Base-by-base conservation (phyloP, 2,113 vertebrate species). In the Thinocorus orbignyianus region DNA sequence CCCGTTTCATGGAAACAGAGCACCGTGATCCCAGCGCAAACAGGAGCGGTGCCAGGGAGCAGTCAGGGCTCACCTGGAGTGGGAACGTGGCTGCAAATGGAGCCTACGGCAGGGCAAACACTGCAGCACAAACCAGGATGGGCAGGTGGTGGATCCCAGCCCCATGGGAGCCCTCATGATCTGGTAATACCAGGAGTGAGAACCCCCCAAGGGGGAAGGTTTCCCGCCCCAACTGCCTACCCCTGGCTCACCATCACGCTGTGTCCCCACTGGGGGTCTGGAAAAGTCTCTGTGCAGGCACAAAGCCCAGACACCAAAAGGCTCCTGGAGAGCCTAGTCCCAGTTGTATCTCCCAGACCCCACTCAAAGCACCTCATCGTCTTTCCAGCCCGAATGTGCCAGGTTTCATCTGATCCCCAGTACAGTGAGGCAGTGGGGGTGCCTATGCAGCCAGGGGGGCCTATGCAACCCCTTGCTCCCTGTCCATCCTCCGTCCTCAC, bases 321-420 rank as follows among this genome's bases (percentile, higher is more conserved):
- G 10, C n/a, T 55, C 28, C 72, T 16, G 6, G n/a, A 41, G 42
- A 48, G 10, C 37, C 58, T n/a, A 68, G 31, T n/a, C 41, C 37
- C 46, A 46, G 46, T 17, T 17, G 39, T 25, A 42, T 28, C 44
- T 65, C 69, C 39, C 18, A n/a, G 54, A 19, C 78, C 54, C 49
- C 14, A 6, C 3, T 23, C 26, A 39, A 73, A 90, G 35, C 8
- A 6, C 19, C 22, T 35, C 0, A 0, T 30, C 0, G 0, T 57
- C 55, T 54, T 77, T 81, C 22, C 39, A 87, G 44, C 69, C 49
- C 2, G 1, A 79, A 17, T 1, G 54, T 46, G 28, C 39, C 58
- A 0, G 4, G 0, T 22, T 54, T 16, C 44, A 60, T 39, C 62
- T 2, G 7, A 61, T 48, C 58, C 48, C 46, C 0, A 0, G 64